Evolutionary conservation across 1,140 invertebrate genomes (phyloP).

Genomic region (Listronotus bonariensis): DNA sequence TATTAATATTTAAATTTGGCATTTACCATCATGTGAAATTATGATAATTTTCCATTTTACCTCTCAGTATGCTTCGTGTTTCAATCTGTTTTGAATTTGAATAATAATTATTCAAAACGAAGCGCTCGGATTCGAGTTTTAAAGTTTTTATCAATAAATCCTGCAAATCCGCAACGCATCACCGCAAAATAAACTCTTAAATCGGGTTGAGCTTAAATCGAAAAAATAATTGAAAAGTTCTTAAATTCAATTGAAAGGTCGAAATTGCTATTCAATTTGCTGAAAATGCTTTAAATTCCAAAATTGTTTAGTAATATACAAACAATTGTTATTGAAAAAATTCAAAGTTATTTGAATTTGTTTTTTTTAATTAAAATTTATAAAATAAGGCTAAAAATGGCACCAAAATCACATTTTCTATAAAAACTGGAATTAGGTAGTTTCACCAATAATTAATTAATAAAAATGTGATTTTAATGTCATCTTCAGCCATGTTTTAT

Average conservation of each 20-base stretch:
- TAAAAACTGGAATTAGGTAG: no score
- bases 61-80: conserved; percentile 2
- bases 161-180: conserved; percentile 12
- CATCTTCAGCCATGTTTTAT: no score
- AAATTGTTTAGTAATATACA: no score
- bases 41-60: conserved; percentile 14
- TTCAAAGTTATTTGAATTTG: no score
- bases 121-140: not conserved
- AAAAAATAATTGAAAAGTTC: conserved; percentile 13
- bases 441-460: no score
- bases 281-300: no score
- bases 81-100: conserved; percentile 16
- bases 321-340: no score
- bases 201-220: not conserved
- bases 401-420: no score
- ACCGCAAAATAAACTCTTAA: conserved; percentile 5
- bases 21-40: conserved; percentile 8
- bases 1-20: conserved; percentile 9
- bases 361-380: no score
- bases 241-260: not conserved
- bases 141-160: conserved; percentile 7
- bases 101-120: conserved; percentile 14
- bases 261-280: no score
- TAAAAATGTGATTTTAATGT: no score
- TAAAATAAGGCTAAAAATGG: no score